phyloP scores from a whole-genome alignment of 2,888 invertebrate species.

The Eristalinus aeneus region DNA sequence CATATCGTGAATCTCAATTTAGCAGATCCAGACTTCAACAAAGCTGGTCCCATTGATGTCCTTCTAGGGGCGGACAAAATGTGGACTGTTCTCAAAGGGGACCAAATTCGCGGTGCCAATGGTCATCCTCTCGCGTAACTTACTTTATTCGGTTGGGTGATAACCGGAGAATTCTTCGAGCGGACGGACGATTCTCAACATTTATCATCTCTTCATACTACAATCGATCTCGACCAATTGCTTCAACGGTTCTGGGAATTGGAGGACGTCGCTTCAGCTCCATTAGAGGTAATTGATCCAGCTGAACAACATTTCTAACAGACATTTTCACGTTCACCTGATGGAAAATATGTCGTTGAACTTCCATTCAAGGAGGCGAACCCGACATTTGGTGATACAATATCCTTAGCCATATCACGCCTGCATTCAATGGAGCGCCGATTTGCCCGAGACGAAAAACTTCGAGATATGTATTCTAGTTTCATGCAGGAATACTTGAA shows the following conservation, averaged over 20 bases:
- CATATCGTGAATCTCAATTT: neutral
- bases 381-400: slow-evolving; percentile 23
- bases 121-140: too few relatives aligned
- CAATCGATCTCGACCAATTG: neutral
- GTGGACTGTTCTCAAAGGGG: too few relatives aligned
- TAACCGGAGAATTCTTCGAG: slow-evolving; percentile 16
- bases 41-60: too few relatives aligned
- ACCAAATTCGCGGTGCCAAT: too few relatives aligned
- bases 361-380: slow-evolving; percentile 22
- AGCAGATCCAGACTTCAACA: neutral
- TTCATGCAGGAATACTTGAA: neutral
- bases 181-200: neutral
- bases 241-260: slow-evolving; percentile 15
- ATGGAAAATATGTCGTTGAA: too few relatives aligned
- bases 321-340: too few relatives aligned
- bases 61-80: too few relatives aligned
- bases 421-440: slow-evolving; percentile 15
- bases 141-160: too few relatives aligned
- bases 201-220: neutral
- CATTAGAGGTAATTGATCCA: too few relatives aligned
- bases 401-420: slow-evolving; percentile 24
- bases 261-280: neutral
- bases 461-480: too few relatives aligned
- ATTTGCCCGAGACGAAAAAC: slow-evolving; percentile 2
- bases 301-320: too few relatives aligned